phyloP scores from a whole-genome alignment of 2,888 invertebrate genomes.

The Podotricha telesiphe region DNA sequence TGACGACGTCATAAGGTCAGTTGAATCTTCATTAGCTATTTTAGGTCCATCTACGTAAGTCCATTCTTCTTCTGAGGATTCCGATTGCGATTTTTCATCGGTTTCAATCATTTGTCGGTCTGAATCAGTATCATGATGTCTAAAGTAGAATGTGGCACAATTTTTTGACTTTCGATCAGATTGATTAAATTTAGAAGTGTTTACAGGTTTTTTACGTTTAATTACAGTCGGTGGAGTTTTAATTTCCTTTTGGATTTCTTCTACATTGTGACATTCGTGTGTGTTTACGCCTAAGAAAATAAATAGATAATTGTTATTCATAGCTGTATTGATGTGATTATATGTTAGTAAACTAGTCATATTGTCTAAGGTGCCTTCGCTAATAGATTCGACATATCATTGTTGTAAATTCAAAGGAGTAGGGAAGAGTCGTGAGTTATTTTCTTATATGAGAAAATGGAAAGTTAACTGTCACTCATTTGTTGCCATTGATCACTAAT shows the following conservation, averaged over 20 bases:
- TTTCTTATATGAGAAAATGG: constrained; percentile 52
- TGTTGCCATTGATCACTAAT: constrained; percentile 43
- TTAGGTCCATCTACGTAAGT: constrained; percentile 84
- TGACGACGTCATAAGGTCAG: constrained; percentile 80
- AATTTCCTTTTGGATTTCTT: constrained; percentile 55
- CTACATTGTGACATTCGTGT: constrained; percentile 55
- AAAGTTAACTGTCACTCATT: constrained; percentile 49
- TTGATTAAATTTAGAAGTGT: constrained; percentile 86
- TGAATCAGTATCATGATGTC: constrained; percentile 93
- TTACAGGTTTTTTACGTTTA: constrained; percentile 80
- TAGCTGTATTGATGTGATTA: constrained; percentile 49
- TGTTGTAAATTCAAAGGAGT: constrained; percentile 60
- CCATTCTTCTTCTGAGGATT: constrained; percentile 85
- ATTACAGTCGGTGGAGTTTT: constrained; percentile 76
- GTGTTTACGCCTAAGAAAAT: constrained; percentile 62
- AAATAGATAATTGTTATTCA: constrained; percentile 47
- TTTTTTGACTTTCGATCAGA: constrained; percentile 92
- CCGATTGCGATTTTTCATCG: constrained; percentile 75
- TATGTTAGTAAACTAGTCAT: constrained; percentile 53
- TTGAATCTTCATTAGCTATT: constrained; percentile 74
- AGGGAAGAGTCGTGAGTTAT: constrained; percentile 46
- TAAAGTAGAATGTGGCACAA: constrained; percentile 92
- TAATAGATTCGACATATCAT: constrained; percentile 53
- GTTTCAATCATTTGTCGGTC: constrained; percentile 86
- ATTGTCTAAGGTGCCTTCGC: constrained; percentile 48